Conservation (phyloP, 2,797 vertebrate species). For the Mionectes olivaceus region DNA sequence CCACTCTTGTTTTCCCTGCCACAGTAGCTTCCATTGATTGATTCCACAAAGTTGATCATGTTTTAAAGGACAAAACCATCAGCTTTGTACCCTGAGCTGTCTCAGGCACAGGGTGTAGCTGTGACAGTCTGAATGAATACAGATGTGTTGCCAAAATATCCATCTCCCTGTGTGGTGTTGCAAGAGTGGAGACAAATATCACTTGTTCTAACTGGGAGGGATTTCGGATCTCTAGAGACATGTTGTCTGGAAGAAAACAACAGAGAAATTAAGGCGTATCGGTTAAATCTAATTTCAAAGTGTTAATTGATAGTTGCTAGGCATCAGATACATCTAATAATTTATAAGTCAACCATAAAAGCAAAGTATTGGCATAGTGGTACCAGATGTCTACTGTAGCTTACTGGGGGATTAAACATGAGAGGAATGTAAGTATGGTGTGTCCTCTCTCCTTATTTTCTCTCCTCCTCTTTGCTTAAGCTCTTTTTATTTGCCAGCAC, state of each 20-base stretch:
- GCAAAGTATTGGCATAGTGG: neutral
- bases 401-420: neutral
- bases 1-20: neutral
- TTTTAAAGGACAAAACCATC: neutral
- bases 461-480: neutral
- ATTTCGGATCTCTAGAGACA: neutral
- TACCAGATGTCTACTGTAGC: neutral
- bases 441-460: neutral
- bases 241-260: neutral
- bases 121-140: neutral
- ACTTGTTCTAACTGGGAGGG: neutral
- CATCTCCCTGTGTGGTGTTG: neutral
- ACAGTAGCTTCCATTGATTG: neutral
- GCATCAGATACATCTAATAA: neutral
- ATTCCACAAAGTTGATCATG: neutral
- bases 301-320: neutral
- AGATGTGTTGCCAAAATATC: neutral
- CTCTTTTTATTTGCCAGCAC: neutral
- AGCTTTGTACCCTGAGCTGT: neutral
- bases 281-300: neutral
- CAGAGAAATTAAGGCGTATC: neutral
- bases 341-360: neutral
- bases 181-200: neutral
- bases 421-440: neutral
- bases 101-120: neutral